Percentiles rank a stretch among this genome's conserved stretches.
phyloP scores from a whole-genome alignment of 2,113 vertebrate genomes.

The Propithecus coquereli region DNA sequence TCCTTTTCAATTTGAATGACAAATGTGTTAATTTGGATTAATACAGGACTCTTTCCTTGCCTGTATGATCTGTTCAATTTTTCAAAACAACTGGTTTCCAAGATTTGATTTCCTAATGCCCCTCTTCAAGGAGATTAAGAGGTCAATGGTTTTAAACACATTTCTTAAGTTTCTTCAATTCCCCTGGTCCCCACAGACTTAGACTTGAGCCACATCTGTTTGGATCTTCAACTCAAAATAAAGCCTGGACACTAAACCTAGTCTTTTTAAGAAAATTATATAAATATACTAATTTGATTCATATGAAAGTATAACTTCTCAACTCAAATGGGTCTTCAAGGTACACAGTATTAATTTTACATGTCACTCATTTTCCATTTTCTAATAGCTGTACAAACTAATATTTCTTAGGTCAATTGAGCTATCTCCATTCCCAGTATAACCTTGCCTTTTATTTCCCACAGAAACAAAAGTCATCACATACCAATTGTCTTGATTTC shows the following conservation, averaged over 20 bases:
- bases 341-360: background rate
- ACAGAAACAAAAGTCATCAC: background rate
- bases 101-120: background rate
- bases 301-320: background rate
- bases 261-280: background rate
- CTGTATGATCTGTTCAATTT: background rate
- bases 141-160: background rate
- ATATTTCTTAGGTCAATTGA: background rate
- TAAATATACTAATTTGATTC: background rate
- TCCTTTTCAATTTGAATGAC: background rate
- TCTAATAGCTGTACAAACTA: background rate
- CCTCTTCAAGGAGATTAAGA: background rate
- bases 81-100: background rate
- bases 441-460: background rate
- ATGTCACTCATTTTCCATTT: background rate
- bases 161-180: background rate
- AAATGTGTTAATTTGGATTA: background rate
- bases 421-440: background rate
- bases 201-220: background rate
- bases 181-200: fast-evolving
- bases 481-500: background rate
- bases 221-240: background rate
- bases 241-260: background rate
- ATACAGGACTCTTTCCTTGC: background rate
- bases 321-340: background rate